Evolutionary conservation across 2,888 invertebrate species (phyloP).

Genomic region (Mesorhabditis spiculigera): DNA sequence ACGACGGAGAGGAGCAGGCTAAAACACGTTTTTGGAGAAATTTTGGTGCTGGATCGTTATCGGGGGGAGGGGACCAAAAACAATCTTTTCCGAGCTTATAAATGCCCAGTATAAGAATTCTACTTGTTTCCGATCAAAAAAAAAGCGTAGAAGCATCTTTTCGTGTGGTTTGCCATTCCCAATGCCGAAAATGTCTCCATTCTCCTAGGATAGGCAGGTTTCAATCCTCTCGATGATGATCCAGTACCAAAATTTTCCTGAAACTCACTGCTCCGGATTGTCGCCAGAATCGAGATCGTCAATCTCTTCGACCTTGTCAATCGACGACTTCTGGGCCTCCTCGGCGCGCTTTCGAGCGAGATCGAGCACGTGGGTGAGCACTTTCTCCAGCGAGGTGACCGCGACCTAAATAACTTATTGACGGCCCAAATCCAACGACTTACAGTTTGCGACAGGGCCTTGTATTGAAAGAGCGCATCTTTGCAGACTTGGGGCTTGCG

Average conservation of each 20-base stretch:
- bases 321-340: conserved; percentile 84
- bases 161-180: too few species aligned
- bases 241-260: not conserved
- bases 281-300: conserved; percentile 96
- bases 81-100: too few species aligned
- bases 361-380: conserved; percentile 86
- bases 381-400: conserved; percentile 93
- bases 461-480: conserved; percentile 96
- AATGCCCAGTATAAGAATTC: too few species aligned
- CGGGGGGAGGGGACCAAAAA: too few species aligned
- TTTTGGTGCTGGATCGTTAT: too few species aligned
- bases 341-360: conserved; percentile 96
- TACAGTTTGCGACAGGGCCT: conserved; percentile 90
- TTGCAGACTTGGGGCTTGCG: conserved; percentile 97
- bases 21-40: not conserved
- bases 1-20: conserved; percentile 73
- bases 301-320: conserved; percentile 81
- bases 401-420: conserved; percentile 29
- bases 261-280: conserved; percentile 70
- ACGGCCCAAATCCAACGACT: conserved; percentile 22
- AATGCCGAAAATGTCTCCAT: too few species aligned
- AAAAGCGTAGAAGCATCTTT: too few species aligned
- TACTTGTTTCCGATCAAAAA: too few species aligned
- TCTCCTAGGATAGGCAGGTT: not conserved
- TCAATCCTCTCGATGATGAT: not conserved